phyloP scores from a whole-genome alignment of 2,797 vertebrate genomes.

The Lithobates pipiens region DNA sequence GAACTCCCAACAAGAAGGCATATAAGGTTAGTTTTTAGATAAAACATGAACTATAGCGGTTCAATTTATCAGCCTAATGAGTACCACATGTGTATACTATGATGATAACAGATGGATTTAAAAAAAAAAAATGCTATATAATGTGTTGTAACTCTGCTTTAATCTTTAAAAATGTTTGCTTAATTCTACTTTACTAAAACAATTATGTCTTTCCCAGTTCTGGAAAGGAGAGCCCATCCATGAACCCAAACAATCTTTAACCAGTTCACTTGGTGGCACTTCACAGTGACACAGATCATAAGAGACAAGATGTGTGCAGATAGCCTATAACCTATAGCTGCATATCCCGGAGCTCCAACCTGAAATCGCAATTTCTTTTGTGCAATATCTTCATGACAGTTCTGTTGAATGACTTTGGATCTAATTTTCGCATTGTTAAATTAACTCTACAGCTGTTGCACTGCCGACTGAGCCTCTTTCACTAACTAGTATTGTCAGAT shows the following conservation, averaged over 20 bases:
- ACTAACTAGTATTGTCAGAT: constrained; percentile 58
- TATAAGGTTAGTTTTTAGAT: too few relatives aligned
- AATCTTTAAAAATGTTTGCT: too few relatives aligned
- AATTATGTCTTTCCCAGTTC: not conserved
- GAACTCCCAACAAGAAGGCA: too few relatives aligned
- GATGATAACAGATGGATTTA: too few relatives aligned
- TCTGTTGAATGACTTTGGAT: constrained; percentile 47
- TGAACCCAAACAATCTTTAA: constrained; percentile 47
- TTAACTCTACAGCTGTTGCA: constrained; percentile 57
- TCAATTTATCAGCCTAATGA: too few relatives aligned
- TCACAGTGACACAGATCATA: constrained; percentile 52
- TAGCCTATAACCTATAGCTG: constrained; percentile 40
- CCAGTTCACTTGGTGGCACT: constrained; percentile 38
- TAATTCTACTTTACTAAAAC: not conserved
- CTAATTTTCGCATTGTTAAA: constrained; percentile 53
- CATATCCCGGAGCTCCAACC: constrained; percentile 39
- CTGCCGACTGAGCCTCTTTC: constrained; percentile 26
- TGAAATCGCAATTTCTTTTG: constrained; percentile 30
- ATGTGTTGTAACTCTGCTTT: too few relatives aligned
- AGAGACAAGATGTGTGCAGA: constrained; percentile 44
- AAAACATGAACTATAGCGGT: too few relatives aligned
- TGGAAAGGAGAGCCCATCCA: constrained; percentile 1
- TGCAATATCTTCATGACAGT: constrained; percentile 17
- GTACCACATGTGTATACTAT: too few relatives aligned
- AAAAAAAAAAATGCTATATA: too few relatives aligned